phyloP scores from a whole-genome alignment of 2,888 invertebrate species.

The Polyommatus iphigenia region DNA sequence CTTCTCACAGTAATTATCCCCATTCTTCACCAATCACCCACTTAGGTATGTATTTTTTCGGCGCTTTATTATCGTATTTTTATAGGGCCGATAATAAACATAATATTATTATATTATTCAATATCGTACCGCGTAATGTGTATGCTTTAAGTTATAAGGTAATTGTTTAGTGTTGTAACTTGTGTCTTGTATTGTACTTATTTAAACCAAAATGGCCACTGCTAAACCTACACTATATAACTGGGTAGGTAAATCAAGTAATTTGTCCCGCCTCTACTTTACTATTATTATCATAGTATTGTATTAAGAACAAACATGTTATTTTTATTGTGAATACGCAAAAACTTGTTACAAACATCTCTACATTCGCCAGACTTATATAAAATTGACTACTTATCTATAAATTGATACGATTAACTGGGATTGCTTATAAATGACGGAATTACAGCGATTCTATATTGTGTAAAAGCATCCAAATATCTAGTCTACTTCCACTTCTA shows the following conservation, averaged over 20 bases:
- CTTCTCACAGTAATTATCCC: no score
- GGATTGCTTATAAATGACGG: constrained; percentile 60
- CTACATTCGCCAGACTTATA: constrained; percentile 54
- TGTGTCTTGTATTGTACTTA: not conserved
- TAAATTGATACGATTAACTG: constrained; percentile 61
- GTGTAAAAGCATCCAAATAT: constrained; percentile 79
- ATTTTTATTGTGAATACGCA: constrained; percentile 33
- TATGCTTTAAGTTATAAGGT: not conserved
- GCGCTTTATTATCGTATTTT: no score
- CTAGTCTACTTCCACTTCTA: constrained; percentile 66
- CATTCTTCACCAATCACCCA: no score
- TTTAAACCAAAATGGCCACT: not conserved
- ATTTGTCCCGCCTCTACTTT: not conserved
- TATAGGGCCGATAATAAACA: no score
- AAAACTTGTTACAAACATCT: constrained; percentile 47
- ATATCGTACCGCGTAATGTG: no score
- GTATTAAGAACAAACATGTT: constrained; percentile 19
- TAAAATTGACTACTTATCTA: constrained; percentile 72
- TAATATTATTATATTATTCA: no score
- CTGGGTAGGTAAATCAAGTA: not conserved
- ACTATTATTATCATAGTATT: not conserved
- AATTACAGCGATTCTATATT: constrained; percentile 69
- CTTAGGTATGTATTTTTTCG: no score
- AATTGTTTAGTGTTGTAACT: not conserved
- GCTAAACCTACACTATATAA: not conserved